Conservation (phyloP, 2,888 invertebrate genomes). For the Dendrolimus houi region DNA sequence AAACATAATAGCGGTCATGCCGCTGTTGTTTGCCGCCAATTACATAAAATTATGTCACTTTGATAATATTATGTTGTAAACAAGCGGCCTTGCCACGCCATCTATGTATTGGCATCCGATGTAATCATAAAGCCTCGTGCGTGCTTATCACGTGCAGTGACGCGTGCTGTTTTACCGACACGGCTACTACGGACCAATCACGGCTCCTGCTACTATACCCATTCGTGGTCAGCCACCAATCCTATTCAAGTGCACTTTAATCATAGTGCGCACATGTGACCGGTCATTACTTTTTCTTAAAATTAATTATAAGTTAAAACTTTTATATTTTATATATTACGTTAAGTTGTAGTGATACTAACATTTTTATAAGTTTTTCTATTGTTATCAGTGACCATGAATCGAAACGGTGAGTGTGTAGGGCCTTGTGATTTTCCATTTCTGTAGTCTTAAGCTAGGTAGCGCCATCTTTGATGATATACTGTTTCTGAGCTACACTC, state of each 20-base stretch:
- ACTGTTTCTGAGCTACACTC: slow-evolving; percentile 1
- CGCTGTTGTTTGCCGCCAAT: slow-evolving; percentile 15
- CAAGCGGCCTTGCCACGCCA: slow-evolving; percentile 38
- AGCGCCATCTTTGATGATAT: slow-evolving; percentile 2
- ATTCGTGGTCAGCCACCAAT: slow-evolving; percentile 41
- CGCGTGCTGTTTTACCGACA: slow-evolving; percentile 36
- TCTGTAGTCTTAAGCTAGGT: background rate
- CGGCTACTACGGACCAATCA: slow-evolving; percentile 30
- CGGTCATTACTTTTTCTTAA: slow-evolving; percentile 22
- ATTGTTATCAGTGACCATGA: slow-evolving; percentile 32
- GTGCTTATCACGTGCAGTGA: slow-evolving; percentile 45
- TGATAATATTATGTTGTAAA: slow-evolving; percentile 30
- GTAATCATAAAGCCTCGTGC: slow-evolving; percentile 20
- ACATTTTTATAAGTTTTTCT: background rate
- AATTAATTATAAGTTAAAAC: slow-evolving; percentile 10
- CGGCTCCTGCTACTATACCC: slow-evolving; percentile 19
- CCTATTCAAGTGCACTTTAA: slow-evolving; percentile 28
- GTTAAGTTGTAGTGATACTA: background rate
- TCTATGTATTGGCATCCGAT: slow-evolving; percentile 21
- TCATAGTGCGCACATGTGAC: slow-evolving; percentile 64
- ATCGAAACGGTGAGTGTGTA: slow-evolving; percentile 49
- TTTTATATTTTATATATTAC: slow-evolving; percentile 12
- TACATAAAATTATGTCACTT: slow-evolving; percentile 56
- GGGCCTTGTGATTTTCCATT: background rate
- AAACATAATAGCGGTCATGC: background rate